A percentile compares a stretch with the other conserved stretches of the same genome.
Evolutionary conservation across 2,888 invertebrate genomes (phyloP).

Genomic region (Rhogogaster chlorosoma): DNA sequence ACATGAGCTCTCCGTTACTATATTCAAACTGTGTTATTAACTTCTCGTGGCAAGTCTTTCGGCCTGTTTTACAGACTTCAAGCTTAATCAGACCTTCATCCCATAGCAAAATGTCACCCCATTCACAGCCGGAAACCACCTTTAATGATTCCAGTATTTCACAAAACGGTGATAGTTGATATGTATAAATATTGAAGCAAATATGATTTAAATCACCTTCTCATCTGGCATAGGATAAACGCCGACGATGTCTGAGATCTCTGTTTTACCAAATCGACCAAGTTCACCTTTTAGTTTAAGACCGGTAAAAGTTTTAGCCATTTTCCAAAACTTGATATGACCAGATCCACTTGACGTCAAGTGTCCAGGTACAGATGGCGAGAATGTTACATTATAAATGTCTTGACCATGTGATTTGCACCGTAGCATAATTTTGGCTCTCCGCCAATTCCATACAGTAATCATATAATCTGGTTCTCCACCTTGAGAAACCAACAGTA

Average conservation of each 20-base stretch:
- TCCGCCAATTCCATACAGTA: constrained; percentile 94
- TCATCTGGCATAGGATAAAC: constrained; percentile 93
- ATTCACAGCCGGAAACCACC: constrained; percentile 92
- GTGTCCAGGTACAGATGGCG: constrained; percentile 88
- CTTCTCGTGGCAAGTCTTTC: constrained; percentile 87
- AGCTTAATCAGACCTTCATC: constrained; percentile 93
- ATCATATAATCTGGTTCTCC: constrained; percentile 92
- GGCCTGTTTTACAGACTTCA: constrained; percentile 87
- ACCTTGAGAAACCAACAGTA: constrained; percentile 89
- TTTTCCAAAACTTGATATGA: constrained; percentile 96
- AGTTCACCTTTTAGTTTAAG: constrained; percentile 92
- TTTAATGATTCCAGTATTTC: constrained; percentile 66
- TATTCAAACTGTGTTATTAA: constrained; percentile 84
- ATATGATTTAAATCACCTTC: constrained; percentile 81
- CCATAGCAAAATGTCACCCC: constrained; percentile 96
- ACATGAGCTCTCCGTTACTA: constrained; percentile 79
- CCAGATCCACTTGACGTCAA: constrained; percentile 88
- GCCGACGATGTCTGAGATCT: constrained; percentile 93
- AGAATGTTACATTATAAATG: constrained; percentile 89
- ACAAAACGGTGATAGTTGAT: constrained; percentile 24
- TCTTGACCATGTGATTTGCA: constrained; percentile 92
- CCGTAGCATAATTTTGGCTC: constrained; percentile 86
- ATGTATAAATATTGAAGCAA: not conserved
- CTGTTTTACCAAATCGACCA: constrained; percentile 96
- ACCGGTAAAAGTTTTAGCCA: constrained; percentile 94